Base-by-base conservation (phyloP, 2,113 vertebrate species). In the Brienomyrus brachyistius region DNA sequence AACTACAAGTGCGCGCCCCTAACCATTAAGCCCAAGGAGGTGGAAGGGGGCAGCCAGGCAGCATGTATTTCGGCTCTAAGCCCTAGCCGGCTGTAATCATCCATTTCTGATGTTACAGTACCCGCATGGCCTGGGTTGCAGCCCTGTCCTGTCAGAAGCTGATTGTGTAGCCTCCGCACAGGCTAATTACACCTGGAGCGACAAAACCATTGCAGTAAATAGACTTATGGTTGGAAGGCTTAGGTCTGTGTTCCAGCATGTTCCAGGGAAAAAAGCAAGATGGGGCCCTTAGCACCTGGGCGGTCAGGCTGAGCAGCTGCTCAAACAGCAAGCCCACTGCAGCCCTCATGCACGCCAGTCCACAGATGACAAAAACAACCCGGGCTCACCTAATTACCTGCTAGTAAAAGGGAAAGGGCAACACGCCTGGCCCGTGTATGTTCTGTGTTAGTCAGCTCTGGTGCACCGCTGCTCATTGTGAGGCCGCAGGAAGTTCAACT, bases 371-470 rank as follows among this genome's bases (percentile, higher is more conserved):
- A 40, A 7, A 92, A 86, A 92, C 92, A 92, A 90, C 90, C 92
- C 89, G 91, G 92, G 92, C 91, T 92, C 92, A 91, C 94, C 96
- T 95, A 95, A 96, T 96, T 96, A 96, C 95, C 93, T 94, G 92
- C 93, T 94, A 94, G 95, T 92, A 91, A 90, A 54, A 91, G 90
- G 88, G 90, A 91, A 92, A 93, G 86, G 89, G 62, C 59, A 82
- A 45, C 93, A 15, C 50, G 11, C 45, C 23, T 40, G 52, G 62
- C 89, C 89, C 13, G 6, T 13, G 51, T 48, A 62, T 91, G 87
- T 83, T 87, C 91, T 40, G 82, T 6, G 1, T 88, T 83, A 86
- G 88, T 86, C 90, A 87, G 77, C 90, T 91, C 88, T 62, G 83
- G 91, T 21, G 56, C n/a, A 13, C 35, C n/a, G 13, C 77, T 31